A percentile compares a stretch with the other conserved stretches of the same genome.
These are phyloP conservation scores for Malacoctenus gilli DNA, from an alignment of 2,797 vertebrate genomes.

Conservation along the genomic window DNA sequence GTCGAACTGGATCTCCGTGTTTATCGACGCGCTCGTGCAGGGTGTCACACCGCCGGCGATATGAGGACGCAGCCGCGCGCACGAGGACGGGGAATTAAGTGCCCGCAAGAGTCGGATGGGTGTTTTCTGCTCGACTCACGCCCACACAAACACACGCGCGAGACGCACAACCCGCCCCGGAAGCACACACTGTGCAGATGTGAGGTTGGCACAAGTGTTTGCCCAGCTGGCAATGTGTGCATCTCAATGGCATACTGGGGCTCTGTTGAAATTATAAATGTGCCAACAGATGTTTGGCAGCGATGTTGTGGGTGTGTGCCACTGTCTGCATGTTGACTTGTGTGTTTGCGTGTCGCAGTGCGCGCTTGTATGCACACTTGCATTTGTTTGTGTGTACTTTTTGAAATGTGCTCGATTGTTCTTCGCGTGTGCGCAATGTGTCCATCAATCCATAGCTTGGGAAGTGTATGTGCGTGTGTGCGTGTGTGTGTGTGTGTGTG, in stretches of 20 bases:
- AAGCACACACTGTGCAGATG: conserved; percentile 63
- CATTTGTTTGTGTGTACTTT: conserved; percentile 34
- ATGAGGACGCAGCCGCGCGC: conserved; percentile 9
- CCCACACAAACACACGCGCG: conserved; percentile 12
- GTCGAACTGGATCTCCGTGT: too few species aligned
- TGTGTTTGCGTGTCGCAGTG: conserved; percentile 20
- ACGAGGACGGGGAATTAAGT: conserved; percentile 15
- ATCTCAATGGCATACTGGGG: conserved; percentile 68
- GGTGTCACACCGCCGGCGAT: not conserved
- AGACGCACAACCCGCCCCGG: conserved; percentile 9
- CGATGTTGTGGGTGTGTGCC: conserved; percentile 47
- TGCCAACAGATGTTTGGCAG: conserved; percentile 78
- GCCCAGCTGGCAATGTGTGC: conserved; percentile 68
- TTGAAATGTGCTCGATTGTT: conserved; percentile 28
- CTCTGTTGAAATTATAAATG: conserved; percentile 76
- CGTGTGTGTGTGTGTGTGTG: conserved; percentile 6
- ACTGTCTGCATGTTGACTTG: conserved; percentile 55
- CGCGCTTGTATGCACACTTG: conserved; percentile 19
- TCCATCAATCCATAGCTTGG: conserved; percentile 33
- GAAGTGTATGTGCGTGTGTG: conserved; percentile 2
- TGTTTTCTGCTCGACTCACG: conserved; percentile 10
- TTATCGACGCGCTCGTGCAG: not conserved
- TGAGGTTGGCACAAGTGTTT: conserved; percentile 60
- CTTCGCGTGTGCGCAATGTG: conserved; percentile 20
- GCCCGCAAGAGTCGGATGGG: conserved; percentile 13